These are phyloP conservation scores for Leucoptera coffeella DNA, from an alignment of 2,888 invertebrate genomes.

Conservation along the genomic window DNA sequence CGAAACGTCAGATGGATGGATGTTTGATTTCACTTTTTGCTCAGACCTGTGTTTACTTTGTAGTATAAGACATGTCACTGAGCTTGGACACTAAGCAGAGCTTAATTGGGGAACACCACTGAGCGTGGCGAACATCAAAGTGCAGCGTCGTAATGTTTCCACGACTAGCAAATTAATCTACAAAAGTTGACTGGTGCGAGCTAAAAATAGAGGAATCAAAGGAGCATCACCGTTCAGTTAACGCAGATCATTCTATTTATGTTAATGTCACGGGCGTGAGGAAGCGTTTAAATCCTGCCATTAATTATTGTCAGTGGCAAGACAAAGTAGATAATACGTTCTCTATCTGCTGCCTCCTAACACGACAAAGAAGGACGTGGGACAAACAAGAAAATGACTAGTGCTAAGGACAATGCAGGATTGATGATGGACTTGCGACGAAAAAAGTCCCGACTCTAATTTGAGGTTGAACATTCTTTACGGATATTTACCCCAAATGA, in stretches of 20 bases:
- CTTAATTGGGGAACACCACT: conserved; percentile 34
- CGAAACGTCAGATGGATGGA: no score
- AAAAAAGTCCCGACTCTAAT: conserved; percentile 40
- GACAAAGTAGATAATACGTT: conserved; percentile 51
- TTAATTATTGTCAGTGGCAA: conserved; percentile 51
- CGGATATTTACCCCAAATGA: conserved; percentile 30
- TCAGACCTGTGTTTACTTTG: no score
- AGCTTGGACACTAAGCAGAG: no score
- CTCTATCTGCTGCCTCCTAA: conserved; percentile 38
- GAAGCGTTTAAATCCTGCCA: conserved; percentile 54
- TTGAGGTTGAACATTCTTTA: conserved; percentile 30
- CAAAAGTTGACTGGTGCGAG: conserved; percentile 32
- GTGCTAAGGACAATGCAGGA: conserved; percentile 23
- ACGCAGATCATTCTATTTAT: conserved; percentile 50
- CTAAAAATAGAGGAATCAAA: conserved; percentile 51
- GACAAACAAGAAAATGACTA: conserved; percentile 41
- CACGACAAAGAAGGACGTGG: conserved; percentile 30
- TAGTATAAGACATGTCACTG: no score
- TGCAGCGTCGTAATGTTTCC: conserved; percentile 16
- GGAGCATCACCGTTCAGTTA: conserved; percentile 26
- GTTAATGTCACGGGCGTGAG: conserved; percentile 54
- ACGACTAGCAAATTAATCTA: conserved; percentile 43
- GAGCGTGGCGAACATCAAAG: conserved; percentile 47
- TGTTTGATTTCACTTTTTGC: no score
- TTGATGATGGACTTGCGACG: conserved; percentile 33